Base-by-base conservation (phyloP, 2,113 vertebrate genomes). In the Poecilia latipinna region DNA sequence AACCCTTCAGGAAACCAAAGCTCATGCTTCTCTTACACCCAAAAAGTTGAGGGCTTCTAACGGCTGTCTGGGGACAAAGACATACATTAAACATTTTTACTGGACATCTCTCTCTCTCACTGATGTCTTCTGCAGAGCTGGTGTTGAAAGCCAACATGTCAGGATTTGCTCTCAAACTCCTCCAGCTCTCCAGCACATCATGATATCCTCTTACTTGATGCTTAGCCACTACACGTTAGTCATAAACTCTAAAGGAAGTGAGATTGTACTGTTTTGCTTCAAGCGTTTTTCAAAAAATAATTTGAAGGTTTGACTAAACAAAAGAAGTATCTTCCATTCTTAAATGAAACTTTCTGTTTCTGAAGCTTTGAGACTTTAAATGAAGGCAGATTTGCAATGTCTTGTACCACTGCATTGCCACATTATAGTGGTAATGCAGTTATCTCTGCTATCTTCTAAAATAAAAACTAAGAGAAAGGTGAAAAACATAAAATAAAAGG, bases 41-140 rank as follows among this genome's bases (percentile, higher is more conserved):
- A 65, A 80, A 78, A 44, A 64, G 63, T 72, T 92, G 66, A 64
- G 69, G 67, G 68, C 12, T 57, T 17, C 64, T 69, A 87, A 82
- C 64, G 61, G 66, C 77, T 72, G 66, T 80, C 76, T 24, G 17
- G 67, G 80, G 77, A 82, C 72, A 65, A 70, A 73, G 64, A 66
- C 39, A 57, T 69, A 71, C 79, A 77, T 84, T 90, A 65, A 85
- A 66, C 92, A 84, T 70, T 78, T 84, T 78, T 57, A 70, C 72
- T 54, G 75, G 42, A 68, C 68, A 74, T 69, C 39, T 63, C 74
- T 29, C 74, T 29, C 29, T 70, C 60, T 61, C 60, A 67, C 2
- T 83, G 75, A 91, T 91, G 83, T 61, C 79, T 90, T 93, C 66
- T 91, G 76, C 92, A 93, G 92, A 92, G 70, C 68, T 65, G 3